Percentiles rank a stretch among this genome's conserved stretches.
These are phyloP conservation scores for Cinclus cinclus DNA, from an alignment of 2,113 vertebrate genomes.

Conservation along the genomic window DNA sequence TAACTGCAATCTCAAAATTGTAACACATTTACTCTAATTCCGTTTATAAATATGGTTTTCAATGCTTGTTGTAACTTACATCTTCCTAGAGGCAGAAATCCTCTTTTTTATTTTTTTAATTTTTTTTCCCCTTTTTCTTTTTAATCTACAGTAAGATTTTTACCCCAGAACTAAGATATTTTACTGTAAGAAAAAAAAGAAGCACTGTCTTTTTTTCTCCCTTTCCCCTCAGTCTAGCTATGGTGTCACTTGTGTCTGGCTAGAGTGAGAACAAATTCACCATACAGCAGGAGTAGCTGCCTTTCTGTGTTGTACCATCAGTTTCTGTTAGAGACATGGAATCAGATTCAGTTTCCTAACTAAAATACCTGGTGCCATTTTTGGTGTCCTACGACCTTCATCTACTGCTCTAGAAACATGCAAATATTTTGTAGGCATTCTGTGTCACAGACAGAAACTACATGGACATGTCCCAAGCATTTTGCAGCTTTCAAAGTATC, in stretches of 20 bases:
- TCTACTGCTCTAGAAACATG: neutral
- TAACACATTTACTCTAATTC: neutral
- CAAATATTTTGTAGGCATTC: neutral
- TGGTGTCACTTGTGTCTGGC: neutral
- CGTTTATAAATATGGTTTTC: neutral
- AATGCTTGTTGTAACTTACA: neutral
- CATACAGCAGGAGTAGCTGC: neutral
- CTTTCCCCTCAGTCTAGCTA: neutral
- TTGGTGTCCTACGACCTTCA: neutral
- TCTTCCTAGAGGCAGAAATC: neutral
- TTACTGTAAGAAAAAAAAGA: neutral
- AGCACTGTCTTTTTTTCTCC: rapidly evolving
- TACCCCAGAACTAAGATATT: neutral
- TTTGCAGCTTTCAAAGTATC: neutral
- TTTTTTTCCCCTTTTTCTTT: no score
- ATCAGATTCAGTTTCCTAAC: neutral
- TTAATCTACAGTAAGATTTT: neutral
- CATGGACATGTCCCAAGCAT: no score
- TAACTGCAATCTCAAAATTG: neutral
- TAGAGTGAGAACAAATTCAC: neutral
- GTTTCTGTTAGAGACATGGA: neutral
- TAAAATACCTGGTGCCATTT: neutral
- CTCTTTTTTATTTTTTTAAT: no score
- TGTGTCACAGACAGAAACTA: neutral
- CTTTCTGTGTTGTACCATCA: neutral